A percentile compares a stretch with the other conserved stretches of the same genome.
These are phyloP conservation scores for Paramormyrops kingsleyae DNA, from an alignment of 2,113 vertebrate genomes.

Conservation along the genomic window DNA sequence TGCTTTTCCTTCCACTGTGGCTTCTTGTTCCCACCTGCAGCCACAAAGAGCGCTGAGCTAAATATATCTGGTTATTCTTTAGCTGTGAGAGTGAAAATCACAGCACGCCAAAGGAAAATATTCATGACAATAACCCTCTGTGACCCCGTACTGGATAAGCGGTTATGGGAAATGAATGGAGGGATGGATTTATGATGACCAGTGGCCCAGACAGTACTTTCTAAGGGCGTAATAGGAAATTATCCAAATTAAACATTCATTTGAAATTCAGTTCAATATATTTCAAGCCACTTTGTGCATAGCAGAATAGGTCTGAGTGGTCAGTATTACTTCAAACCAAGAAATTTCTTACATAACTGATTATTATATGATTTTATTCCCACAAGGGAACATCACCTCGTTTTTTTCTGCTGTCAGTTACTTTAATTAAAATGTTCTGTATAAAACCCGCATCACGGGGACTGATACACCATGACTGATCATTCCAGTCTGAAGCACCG, in stretches of 20 bases:
- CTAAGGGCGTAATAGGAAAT: not conserved
- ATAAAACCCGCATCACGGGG: not conserved
- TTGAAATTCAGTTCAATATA: not conserved
- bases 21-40: not conserved
- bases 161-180: not conserved
- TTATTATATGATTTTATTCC: not conserved
- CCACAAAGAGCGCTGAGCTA: not conserved
- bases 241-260: not conserved
- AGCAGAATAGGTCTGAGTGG: not conserved
- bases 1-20: not conserved
- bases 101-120: not conserved
- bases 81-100: not conserved
- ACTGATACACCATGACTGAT: not conserved
- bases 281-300: not conserved
- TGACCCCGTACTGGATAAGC: not conserved
- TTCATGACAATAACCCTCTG: not conserved
- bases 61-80: not conserved
- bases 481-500: not conserved
- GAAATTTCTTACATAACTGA: not conserved
- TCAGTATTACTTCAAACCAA: not conserved
- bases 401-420: not conserved
- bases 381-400: not conserved
- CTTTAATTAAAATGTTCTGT: not conserved
- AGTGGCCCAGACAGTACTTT: not conserved
- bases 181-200: not conserved